Evolutionary conservation across 2,113 vertebrate genomes (phyloP).

Genomic region (Sorex araneus): DNA sequence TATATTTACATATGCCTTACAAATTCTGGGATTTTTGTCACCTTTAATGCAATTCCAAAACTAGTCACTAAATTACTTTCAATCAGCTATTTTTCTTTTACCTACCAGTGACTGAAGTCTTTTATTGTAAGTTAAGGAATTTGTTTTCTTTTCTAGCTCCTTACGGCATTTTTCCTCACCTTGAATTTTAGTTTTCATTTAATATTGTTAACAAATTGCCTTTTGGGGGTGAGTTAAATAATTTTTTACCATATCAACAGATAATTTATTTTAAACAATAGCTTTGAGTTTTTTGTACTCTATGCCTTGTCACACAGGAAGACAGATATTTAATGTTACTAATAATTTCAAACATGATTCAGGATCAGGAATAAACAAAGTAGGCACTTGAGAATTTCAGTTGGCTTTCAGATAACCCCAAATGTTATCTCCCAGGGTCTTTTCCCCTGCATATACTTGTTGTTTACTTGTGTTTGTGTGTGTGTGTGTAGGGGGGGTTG

Average conservation of each 20-base stretch:
- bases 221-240: neutral
- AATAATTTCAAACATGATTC: neutral
- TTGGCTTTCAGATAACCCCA: neutral
- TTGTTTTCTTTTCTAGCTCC: slow-evolving; percentile 51
- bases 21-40: slow-evolving; percentile 84
- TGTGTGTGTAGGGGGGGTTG: too few species aligned
- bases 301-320: neutral
- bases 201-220: slow-evolving; percentile 12
- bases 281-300: neutral
- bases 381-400: neutral
- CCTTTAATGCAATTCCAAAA: slow-evolving; percentile 80
- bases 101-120: slow-evolving; percentile 44
- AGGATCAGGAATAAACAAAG: neutral
- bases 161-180: neutral
- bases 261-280: slow-evolving; percentile 34
- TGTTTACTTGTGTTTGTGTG: too few species aligned
- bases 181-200: slow-evolving; percentile 49
- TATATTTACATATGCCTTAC: slow-evolving; percentile 89
- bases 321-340: neutral
- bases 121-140: slow-evolving; percentile 46
- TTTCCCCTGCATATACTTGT: too few species aligned
- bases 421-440: too few species aligned
- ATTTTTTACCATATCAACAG: slow-evolving; percentile 34
- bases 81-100: slow-evolving; percentile 61
- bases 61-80: slow-evolving; percentile 78